Evolutionary conservation across 1,140 invertebrate genomes (phyloP).

Genomic region (Homarus americanus): DNA sequence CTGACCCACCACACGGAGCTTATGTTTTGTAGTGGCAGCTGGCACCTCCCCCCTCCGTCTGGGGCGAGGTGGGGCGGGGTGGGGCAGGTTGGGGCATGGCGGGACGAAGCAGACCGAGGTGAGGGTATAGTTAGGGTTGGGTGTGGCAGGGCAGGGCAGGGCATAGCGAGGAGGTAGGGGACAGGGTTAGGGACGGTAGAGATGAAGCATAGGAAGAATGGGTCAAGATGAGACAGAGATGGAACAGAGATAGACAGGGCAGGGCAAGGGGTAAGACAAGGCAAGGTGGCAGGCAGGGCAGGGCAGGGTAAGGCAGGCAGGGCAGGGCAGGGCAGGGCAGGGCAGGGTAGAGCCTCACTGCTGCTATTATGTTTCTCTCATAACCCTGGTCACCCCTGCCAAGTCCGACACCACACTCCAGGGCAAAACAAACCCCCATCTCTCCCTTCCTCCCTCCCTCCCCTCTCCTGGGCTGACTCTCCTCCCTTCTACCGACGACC

Average conservation of each 20-base stretch:
- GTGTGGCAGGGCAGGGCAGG: neutral
- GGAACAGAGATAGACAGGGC: no score
- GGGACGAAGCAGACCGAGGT: no score
- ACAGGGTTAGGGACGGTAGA: no score
- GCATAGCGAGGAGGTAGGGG: no score
- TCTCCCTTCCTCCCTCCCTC: neutral
- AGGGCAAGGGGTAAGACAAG: no score
- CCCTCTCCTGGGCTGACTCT: neutral
- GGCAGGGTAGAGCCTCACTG: neutral
- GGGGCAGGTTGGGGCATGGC: neutral
- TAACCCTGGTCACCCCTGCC: conserved; percentile 25
- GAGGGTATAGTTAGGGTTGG: no score
- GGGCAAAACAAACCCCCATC: conserved; percentile 17
- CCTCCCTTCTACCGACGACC: neutral
- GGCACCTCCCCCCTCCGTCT: neutral
- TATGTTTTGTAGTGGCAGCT: conserved; percentile 38
- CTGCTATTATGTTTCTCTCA: neutral
- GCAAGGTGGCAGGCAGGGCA: neutral
- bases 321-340: neutral
- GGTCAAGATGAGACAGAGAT: no score
- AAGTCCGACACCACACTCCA: conserved; percentile 20
- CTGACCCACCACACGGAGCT: no score
- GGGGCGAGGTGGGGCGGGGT: no score
- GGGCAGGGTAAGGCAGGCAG: no score
- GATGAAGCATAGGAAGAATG: no score